A percentile compares a stretch with the other conserved stretches of the same genome.
Conservation (phyloP, 1,140 invertebrate species). For the Drosophila tani region DNA sequence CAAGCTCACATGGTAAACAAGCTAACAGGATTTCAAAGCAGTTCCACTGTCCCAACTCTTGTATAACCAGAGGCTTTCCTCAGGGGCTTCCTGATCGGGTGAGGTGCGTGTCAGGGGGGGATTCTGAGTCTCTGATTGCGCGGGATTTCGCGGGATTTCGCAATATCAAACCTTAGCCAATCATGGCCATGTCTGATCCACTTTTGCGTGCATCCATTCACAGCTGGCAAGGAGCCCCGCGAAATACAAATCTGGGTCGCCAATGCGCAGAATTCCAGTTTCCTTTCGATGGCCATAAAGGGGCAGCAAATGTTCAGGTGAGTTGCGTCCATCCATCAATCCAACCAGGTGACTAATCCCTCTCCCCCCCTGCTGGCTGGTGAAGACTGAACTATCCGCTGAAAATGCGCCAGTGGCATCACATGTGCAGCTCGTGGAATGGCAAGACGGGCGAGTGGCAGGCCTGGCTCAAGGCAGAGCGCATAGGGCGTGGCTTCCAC, state of each 20-base stretch:
- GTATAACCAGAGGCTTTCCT: constrained; percentile 6
- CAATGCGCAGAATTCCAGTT: constrained; percentile 91
- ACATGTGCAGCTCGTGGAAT: constrained; percentile 94
- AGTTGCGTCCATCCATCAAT: constrained; percentile 13
- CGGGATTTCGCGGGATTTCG: constrained; percentile 12
- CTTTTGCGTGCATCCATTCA: constrained; percentile 47
- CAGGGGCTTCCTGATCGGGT: constrained; percentile 12
- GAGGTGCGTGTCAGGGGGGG: background rate
- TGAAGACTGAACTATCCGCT: constrained; percentile 91
- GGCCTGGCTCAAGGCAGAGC: constrained; percentile 93
- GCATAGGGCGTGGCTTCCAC: constrained; percentile 92
- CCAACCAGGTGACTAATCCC: constrained; percentile 15
- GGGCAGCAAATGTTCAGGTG: constrained; percentile 91
- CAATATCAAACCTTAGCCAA: constrained; percentile 19
- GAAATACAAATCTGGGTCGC: constrained; percentile 91
- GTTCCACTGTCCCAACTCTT: constrained; percentile 1
- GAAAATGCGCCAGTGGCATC: constrained; percentile 92
- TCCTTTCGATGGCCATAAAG: constrained; percentile 91
- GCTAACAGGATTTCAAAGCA: constrained; percentile 41
- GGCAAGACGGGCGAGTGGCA: constrained; percentile 94
- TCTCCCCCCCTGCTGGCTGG: constrained; percentile 3
- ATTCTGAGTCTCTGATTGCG: background rate
- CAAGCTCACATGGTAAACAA: background rate
- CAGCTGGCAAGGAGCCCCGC: constrained; percentile 89
- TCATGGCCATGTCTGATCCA: constrained; percentile 29